Conservation (phyloP, 30 jellyfish, hydroid and myxozoan genomes). For the Mastigias papua region DNA sequence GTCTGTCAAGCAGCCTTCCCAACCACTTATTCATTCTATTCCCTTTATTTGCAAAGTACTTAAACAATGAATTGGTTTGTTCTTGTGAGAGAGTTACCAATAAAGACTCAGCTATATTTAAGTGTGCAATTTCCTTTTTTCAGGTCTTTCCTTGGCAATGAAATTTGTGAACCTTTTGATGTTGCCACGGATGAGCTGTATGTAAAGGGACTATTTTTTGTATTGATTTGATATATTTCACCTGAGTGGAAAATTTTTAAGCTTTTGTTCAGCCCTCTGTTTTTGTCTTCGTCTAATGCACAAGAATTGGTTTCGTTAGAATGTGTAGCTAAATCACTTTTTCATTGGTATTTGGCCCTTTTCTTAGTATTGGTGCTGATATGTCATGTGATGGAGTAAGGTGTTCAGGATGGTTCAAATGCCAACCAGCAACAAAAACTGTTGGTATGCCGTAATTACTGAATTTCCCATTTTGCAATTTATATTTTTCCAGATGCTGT, state of each 20-base stretch:
- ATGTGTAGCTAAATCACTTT: too few relatives aligned
- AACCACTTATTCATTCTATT: too few relatives aligned
- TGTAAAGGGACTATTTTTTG: too few relatives aligned
- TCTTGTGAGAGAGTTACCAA: too few relatives aligned
- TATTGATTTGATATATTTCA: too few relatives aligned
- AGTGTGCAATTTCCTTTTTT: too few relatives aligned
- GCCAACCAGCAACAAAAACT: constrained; percentile 69
- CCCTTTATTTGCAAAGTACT: too few relatives aligned
- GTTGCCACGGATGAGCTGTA: constrained; percentile 79
- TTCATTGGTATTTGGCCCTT: neutral
- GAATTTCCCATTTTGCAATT: neutral
- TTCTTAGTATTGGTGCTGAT: constrained; percentile 83
- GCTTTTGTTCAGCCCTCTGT: neutral
- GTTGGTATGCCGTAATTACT: constrained; percentile 69
- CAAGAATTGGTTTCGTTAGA: too few relatives aligned
- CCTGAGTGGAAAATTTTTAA: neutral
- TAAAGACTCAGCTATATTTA: too few relatives aligned
- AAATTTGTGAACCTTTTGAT: constrained; percentile 92
- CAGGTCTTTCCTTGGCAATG: constrained; percentile 87
- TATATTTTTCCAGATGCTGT: neutral
- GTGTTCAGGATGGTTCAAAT: constrained; percentile 78
- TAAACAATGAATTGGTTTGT: too few relatives aligned
- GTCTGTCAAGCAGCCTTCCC: too few relatives aligned
- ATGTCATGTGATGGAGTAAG: constrained; percentile 42
- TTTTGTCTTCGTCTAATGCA: too few relatives aligned